Conservation (phyloP, 2,113 vertebrate species). For the Tachuris rubrigastra region DNA sequence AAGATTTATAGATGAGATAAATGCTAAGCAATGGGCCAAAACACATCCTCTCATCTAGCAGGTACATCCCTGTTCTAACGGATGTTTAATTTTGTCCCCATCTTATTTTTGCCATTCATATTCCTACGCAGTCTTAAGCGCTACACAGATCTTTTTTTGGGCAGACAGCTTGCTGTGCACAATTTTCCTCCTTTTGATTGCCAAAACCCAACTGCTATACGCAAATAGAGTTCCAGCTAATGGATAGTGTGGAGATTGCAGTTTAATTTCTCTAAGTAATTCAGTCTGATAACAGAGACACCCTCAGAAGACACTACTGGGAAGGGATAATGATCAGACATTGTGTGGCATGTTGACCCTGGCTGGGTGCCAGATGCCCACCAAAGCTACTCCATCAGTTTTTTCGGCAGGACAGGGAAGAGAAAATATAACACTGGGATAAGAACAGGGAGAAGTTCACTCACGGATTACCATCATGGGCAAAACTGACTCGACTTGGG, state of each 20-base stretch:
- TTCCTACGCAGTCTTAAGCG: not conserved
- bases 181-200: slow-evolving; percentile 3
- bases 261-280: slow-evolving; percentile 42
- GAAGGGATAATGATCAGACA: not conserved
- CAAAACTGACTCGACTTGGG: not conserved
- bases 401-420: not conserved
- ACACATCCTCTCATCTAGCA: not conserved
- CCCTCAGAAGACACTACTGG: not conserved
- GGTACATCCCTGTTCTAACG: not conserved
- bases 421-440: fast-evolving
- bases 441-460: not conserved
- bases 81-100: not conserved
- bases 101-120: not conserved
- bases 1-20: not conserved
- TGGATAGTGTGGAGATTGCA: not conserved
- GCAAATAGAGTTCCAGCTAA: slow-evolving; percentile 49
- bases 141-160: not conserved
- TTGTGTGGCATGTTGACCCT: not conserved
- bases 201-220: slow-evolving; percentile 24
- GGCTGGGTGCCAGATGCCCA: not conserved
- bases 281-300: not conserved
- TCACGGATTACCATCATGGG: not conserved
- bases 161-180: slow-evolving; percentile 26
- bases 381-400: not conserved
- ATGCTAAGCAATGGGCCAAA: not conserved